Evolutionary conservation across 2,797 vertebrate genomes (phyloP).

Genomic region (Graptemys geographica): DNA sequence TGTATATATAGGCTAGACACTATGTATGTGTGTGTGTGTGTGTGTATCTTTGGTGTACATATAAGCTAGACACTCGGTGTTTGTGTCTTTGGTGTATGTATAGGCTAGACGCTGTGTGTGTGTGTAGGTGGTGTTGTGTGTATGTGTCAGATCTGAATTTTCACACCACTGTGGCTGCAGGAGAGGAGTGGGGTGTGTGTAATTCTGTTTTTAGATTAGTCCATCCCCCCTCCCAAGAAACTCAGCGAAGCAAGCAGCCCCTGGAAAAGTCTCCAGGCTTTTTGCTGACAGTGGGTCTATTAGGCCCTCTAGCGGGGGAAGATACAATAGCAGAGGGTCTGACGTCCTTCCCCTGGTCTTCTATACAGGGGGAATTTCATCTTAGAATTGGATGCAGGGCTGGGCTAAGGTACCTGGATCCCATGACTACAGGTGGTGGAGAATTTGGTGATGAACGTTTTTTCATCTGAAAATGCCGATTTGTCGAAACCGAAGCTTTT

Average conservation of each 20-base stretch:
- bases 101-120: no score
- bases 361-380: background rate
- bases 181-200: no score
- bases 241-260: background rate
- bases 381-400: background rate
- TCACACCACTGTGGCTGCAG: no score
- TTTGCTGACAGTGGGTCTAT: background rate
- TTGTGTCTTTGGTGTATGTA: no score
- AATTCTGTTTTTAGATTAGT: background rate
- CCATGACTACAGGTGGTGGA: background rate
- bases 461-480: background rate
- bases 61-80: no score
- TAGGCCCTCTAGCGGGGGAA: background rate
- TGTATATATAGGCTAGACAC: no score
- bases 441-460: background rate
- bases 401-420: background rate
- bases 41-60: no score
- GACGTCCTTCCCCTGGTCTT: background rate
- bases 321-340: background rate
- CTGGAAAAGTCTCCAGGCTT: background rate
- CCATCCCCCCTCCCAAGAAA: background rate
- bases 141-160: no score
- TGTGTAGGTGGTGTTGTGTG: no score
- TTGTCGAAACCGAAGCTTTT: background rate
- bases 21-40: no score